phyloP scores from a whole-genome alignment of 2,888 invertebrate genomes.

The Synergus umbraculus region DNA sequence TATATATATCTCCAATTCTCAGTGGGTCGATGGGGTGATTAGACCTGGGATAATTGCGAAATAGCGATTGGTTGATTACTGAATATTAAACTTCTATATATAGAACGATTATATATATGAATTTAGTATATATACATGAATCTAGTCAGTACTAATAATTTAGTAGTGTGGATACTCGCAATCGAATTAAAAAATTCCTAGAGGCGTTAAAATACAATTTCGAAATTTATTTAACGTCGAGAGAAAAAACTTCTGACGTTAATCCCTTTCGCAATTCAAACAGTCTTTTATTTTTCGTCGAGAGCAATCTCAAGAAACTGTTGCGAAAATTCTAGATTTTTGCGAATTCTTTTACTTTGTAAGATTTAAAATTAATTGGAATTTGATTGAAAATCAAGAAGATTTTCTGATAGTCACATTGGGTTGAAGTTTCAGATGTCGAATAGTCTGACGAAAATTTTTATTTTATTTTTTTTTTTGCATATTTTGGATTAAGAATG shows the following conservation, averaged over 20 bases:
- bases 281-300: neutral
- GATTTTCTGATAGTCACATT: too few relatives aligned
- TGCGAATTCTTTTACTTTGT: neutral
- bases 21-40: constrained; percentile 19
- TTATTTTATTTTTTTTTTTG: too few relatives aligned
- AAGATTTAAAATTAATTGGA: too few relatives aligned
- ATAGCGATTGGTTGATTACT: constrained; percentile 9
- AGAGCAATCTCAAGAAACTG: neutral
- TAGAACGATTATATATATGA: too few relatives aligned
- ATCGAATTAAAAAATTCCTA: neutral
- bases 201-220: constrained; percentile 15
- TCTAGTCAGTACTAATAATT: neutral
- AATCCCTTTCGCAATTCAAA: neutral
- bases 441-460: too few relatives aligned
- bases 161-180: constrained; percentile 4
- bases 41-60: constrained; percentile 20
- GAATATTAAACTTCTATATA: neutral
- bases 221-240: constrained; percentile 13
- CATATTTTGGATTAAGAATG: too few relatives aligned
- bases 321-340: neutral
- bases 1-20: neutral
- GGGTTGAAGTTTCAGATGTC: too few relatives aligned
- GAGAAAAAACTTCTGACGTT: neutral
- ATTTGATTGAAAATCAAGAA: too few relatives aligned
- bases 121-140: too few relatives aligned